These are phyloP conservation scores for Ophioninae sp. DNA, from an alignment of 2,888 invertebrate species.

Conservation along the genomic window DNA sequence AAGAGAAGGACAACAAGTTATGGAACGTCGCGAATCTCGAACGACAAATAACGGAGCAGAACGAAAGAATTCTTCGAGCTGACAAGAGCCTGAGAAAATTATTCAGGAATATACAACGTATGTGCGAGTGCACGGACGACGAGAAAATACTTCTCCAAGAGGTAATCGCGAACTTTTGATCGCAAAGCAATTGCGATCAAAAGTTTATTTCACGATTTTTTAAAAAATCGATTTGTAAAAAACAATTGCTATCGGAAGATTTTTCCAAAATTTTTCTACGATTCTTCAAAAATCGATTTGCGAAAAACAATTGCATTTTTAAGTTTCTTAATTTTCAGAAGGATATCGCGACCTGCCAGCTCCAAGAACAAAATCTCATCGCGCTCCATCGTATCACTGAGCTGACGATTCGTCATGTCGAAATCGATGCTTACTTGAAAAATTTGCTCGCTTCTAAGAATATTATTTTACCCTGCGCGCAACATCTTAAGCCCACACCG, in stretches of 20 bases:
- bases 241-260: background rate
- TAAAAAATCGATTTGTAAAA: conserved; percentile 1
- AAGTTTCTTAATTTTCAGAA: conserved; percentile 79
- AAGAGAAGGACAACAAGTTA: conserved; percentile 74
- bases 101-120: conserved; percentile 79
- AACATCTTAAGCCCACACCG: conserved; percentile 68
- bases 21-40: conserved; percentile 73
- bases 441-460: conserved; percentile 77
- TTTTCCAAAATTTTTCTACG: no score
- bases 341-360: conserved; percentile 83
- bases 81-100: conserved; percentile 80
- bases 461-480: conserved; percentile 74
- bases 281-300: no score
- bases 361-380: conserved; percentile 84
- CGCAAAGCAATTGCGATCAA: conserved; percentile 11
- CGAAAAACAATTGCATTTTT: conserved; percentile 4
- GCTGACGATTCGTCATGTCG: conserved; percentile 80
- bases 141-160: conserved; percentile 75
- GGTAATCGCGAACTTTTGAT: conserved; percentile 67
- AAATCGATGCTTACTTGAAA: conserved; percentile 79
- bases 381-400: conserved; percentile 83
- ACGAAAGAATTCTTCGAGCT: conserved; percentile 81
- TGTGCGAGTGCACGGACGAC: conserved; percentile 69
- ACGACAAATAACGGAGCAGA: conserved; percentile 79
- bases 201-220: background rate